Percentiles rank a stretch among this genome's conserved stretches.
Evolutionary conservation across 2,797 vertebrate species (phyloP).

Genomic region (Crotalus adamanteus): DNA sequence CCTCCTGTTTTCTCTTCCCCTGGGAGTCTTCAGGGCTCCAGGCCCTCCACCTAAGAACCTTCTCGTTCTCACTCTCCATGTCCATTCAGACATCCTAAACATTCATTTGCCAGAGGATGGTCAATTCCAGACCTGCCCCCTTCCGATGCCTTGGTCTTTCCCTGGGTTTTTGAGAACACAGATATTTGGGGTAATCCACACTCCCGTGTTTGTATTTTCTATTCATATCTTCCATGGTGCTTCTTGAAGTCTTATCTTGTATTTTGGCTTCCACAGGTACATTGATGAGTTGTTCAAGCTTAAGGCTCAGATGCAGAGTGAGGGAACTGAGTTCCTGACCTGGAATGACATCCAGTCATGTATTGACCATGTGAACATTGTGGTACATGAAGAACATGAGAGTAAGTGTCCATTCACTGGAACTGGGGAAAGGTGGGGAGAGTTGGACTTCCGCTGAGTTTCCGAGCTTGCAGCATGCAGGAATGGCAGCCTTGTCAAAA

Average conservation of each 20-base stretch:
- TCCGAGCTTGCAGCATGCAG: background rate
- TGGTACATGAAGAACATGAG: constrained; percentile 91
- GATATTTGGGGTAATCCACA: background rate
- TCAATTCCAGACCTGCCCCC: background rate
- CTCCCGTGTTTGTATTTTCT: background rate
- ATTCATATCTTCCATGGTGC: background rate
- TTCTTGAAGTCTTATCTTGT: background rate
- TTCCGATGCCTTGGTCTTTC: background rate
- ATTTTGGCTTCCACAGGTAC: constrained; percentile 77
- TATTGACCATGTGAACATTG: constrained; percentile 87
- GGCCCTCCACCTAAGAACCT: background rate
- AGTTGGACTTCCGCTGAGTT: background rate
- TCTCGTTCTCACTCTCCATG: background rate
- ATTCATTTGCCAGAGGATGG: background rate
- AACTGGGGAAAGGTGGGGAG: background rate
- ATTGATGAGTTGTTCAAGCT: constrained; percentile 89
- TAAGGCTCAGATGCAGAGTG: constrained; percentile 77
- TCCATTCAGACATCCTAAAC: background rate
- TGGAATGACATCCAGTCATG: constrained; percentile 98
- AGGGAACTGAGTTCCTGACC: constrained; percentile 83
- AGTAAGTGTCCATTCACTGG: constrained; percentile 71
- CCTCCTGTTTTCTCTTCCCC: background rate
- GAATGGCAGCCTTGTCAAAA: no score
- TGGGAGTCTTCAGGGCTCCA: background rate
- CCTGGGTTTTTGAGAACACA: background rate